Conservation (phyloP, 1,140 invertebrate species). For the Drosophila orosa region DNA sequence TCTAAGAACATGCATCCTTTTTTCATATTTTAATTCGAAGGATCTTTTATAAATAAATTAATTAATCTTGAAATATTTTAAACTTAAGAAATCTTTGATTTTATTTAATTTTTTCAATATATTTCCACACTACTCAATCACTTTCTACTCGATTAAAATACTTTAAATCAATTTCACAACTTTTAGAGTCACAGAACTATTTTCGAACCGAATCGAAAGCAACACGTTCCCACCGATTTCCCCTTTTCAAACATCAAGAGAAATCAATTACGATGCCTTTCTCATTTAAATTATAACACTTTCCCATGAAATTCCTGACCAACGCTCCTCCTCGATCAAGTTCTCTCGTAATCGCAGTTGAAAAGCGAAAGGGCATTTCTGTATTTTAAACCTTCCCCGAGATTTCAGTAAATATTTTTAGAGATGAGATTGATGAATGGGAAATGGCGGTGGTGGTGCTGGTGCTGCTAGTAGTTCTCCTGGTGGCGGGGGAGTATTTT, state of each 20-base stretch:
- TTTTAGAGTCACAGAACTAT: neutral
- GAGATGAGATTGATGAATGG: constrained; percentile 73
- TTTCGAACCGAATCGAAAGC: neutral
- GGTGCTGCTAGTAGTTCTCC: constrained; percentile 16
- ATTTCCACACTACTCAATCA: neutral
- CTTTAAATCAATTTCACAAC: constrained; percentile 15
- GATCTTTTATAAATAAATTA: too few relatives aligned
- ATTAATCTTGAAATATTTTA: too few relatives aligned
- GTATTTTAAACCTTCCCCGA: constrained; percentile 67
- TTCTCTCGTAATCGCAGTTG: constrained; percentile 53
- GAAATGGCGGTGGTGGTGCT: constrained; percentile 26
- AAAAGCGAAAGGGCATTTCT: constrained; percentile 66
- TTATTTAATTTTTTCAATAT: too few relatives aligned
- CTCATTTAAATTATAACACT: constrained; percentile 78
- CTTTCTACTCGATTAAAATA: constrained; percentile 12
- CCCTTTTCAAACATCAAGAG: constrained; percentile 4
- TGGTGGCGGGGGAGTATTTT: constrained; percentile 31
- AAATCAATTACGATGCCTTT: constrained; percentile 64
- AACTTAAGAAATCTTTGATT: neutral
- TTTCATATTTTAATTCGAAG: neutral
- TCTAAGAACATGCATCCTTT: fast-evolving
- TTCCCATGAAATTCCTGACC: constrained; percentile 68
- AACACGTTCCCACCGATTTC: constrained; percentile 24
- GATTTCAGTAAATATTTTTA: constrained; percentile 63
- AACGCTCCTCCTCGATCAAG: constrained; percentile 60